A percentile compares a stretch with the other conserved stretches of the same genome.
These are phyloP conservation scores for Melanocharis versteri DNA, from an alignment of 2,113 vertebrate genomes.

Conservation along the genomic window DNA sequence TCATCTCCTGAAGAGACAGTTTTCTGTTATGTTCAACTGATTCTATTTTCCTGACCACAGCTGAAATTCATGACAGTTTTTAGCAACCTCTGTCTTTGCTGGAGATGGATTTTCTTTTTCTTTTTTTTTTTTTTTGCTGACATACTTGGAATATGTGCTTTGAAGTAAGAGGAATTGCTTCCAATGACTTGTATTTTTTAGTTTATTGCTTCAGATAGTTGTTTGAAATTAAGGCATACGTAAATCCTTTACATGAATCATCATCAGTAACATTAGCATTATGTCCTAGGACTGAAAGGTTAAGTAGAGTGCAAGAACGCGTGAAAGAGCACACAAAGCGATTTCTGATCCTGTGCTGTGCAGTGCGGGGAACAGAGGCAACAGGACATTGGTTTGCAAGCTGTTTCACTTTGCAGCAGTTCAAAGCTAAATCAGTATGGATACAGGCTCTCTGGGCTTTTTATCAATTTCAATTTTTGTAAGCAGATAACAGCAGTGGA, in stretches of 20 bases:
- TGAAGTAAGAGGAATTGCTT: background rate
- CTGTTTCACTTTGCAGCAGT: background rate
- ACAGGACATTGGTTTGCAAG: background rate
- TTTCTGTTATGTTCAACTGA: conserved; percentile 3
- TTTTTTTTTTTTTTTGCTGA: background rate
- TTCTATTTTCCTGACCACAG: background rate
- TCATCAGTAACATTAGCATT: background rate
- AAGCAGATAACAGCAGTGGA: background rate
- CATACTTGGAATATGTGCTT: background rate
- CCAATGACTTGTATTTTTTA: background rate
- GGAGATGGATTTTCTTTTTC: background rate
- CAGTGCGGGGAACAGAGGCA: background rate
- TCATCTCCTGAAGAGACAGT: background rate
- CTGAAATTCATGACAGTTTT: background rate
- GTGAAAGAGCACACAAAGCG: background rate
- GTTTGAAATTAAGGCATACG: background rate
- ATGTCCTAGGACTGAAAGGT: background rate
- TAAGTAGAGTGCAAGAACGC: background rate
- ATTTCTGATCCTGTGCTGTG: background rate
- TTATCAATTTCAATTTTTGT: background rate
- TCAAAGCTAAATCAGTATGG: background rate
- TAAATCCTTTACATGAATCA: background rate
- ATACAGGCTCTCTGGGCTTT: background rate
- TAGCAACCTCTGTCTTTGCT: background rate
- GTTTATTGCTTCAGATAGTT: background rate